A percentile compares a stretch with the other conserved stretches of the same genome.
phyloP scores from a whole-genome alignment of 2,797 vertebrate species.

The Parauchenoglanis punctatus region DNA sequence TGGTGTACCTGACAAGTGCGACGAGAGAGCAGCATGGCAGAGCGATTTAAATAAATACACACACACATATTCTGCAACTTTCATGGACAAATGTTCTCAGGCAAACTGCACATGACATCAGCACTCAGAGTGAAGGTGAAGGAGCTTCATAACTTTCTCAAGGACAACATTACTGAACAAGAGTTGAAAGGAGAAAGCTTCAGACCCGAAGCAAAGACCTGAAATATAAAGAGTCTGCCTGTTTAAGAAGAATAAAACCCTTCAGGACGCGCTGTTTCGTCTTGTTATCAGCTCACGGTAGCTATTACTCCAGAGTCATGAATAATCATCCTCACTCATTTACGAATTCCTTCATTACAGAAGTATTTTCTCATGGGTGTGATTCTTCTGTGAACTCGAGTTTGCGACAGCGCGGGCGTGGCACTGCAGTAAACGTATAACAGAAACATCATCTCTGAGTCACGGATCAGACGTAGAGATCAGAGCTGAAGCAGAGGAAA shows the following conservation, averaged over 20 bases:
- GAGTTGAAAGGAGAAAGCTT: too few species aligned
- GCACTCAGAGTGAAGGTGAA: background rate
- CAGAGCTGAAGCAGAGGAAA: background rate
- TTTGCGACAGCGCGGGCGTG: background rate
- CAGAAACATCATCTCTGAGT: background rate
- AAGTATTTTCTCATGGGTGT: background rate
- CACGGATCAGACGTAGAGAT: background rate
- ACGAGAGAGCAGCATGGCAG: background rate
- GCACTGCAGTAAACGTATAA: background rate
- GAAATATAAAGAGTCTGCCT: background rate
- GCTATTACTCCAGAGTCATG: background rate
- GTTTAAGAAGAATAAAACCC: background rate
- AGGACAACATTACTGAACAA: background rate
- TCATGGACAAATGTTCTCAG: background rate
- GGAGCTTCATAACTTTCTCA: background rate
- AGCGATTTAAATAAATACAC: background rate
- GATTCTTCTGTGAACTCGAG: background rate
- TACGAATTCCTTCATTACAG: background rate
- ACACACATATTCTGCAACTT: background rate
- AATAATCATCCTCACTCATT: background rate
- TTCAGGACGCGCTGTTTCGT: background rate
- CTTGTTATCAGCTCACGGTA: background rate
- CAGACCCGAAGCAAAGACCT: background rate
- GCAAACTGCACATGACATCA: background rate
- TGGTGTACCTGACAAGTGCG: constrained; percentile 83